phyloP scores from a whole-genome alignment of 64 coral and sea anemone genomes.

The Platygyra sinensis region DNA sequence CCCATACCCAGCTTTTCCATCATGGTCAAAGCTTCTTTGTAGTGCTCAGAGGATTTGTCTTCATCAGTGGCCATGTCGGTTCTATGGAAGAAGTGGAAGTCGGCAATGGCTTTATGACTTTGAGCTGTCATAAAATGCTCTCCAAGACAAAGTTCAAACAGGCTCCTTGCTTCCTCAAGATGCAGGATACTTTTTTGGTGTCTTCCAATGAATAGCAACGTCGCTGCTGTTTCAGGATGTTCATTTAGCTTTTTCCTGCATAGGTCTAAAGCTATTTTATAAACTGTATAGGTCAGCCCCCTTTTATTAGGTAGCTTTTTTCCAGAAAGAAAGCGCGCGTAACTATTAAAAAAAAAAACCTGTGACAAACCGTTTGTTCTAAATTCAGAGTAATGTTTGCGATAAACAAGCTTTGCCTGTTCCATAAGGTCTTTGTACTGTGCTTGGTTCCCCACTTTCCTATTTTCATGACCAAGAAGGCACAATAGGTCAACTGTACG shows the following conservation, averaged over 20 bases:
- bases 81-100: not conserved
- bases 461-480: conserved; percentile 14
- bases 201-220: not conserved
- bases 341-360: conserved; percentile 9
- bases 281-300: too few species aligned
- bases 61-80: not conserved
- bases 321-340: not conserved
- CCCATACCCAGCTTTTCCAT: not conserved
- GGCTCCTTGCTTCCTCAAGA: not conserved
- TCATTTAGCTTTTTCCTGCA: not conserved
- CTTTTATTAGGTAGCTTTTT: not conserved
- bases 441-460: conserved; percentile 9
- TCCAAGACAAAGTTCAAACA: not conserved
- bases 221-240: not conserved
- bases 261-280: not conserved
- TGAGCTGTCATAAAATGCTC: too few species aligned
- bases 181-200: not conserved
- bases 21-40: conserved; percentile 12
- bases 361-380: not conserved
- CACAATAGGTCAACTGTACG: conserved; percentile 16
- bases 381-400: not conserved
- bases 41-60: not conserved
- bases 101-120: conserved; percentile 20
- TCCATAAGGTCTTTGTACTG: conserved; percentile 7
- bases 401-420: not conserved